Base-by-base conservation (phyloP, 2,113 vertebrate species). In the Actenoides hombroni region DNA sequence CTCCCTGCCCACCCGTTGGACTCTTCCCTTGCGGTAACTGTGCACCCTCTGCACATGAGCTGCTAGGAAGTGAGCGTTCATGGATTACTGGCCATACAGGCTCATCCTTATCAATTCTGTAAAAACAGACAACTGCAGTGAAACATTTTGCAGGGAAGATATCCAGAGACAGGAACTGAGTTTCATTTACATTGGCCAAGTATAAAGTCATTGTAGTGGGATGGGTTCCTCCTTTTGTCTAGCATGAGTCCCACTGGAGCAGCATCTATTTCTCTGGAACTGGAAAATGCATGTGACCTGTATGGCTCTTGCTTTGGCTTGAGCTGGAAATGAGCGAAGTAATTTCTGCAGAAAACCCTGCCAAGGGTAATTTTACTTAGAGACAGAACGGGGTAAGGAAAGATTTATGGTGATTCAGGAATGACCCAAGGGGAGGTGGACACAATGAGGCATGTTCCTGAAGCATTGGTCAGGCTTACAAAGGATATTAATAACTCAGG, bases 211-310 rank as follows among this genome's bases (percentile, higher is more conserved):
- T 42, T 92, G 86, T 80, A 68, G 48, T 39, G 65, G 86, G 60
- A 83, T 82, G 74, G 29, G 93, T 95, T 97, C 93, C 91, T 95
- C 53, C 94, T 94, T 96, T 97, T 97, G 95, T 97, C 74, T 79
- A 81, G 40, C 60, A 11, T 21, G 33, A 79, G 17, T 91, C 80
- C 76, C 79, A 2, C 21, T 37, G 91, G 88, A 84, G 60, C 69
- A 79, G 13, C 78, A 63, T 60, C 44, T 21, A 2, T 44, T 96
- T 96, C 73, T 94, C 31, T 87, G 89, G 83, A 94, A 95, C 35
- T 44, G 94, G 73, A 89, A 95, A 68, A 75, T 40, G 5, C 35
- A 35, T 48, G 42, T 88, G 89, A 92, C 73, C 73, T 59, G 25
- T 33, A 56, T 17, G 33, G 61, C 61, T 87, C 57, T 63, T 5